phyloP scores from a whole-genome alignment of 2,113 vertebrate genomes.

The Eupsittula cactorum region DNA sequence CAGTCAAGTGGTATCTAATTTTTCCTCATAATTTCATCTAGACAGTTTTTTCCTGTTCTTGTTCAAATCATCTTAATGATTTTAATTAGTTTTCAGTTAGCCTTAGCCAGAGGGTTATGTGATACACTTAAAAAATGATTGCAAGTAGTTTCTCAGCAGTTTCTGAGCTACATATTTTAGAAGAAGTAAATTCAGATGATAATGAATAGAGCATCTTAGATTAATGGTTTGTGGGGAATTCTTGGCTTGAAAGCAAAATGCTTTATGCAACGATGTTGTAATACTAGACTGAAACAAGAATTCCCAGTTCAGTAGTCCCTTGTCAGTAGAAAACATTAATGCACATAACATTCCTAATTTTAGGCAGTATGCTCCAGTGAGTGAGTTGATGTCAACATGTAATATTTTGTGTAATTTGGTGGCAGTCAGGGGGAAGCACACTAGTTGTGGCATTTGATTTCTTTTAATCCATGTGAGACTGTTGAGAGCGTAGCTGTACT shows the following conservation, averaged over 20 bases:
- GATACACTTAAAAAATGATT: not conserved
- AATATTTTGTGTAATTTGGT: constrained; percentile 39
- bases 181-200: constrained; percentile 23
- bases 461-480: constrained; percentile 1
- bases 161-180: constrained; percentile 31
- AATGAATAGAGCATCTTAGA: constrained; percentile 37
- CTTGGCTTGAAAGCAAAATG: constrained; percentile 23
- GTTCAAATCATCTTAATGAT: constrained; percentile 21
- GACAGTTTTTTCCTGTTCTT: not conserved
- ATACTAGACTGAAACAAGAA: constrained; percentile 7
- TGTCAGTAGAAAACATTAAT: constrained; percentile 16
- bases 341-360: constrained; percentile 24
- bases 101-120: constrained; percentile 4
- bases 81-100: constrained; percentile 51
- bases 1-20: constrained; percentile 16
- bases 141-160: constrained; percentile 42
- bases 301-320: not conserved
- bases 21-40: constrained; percentile 41
- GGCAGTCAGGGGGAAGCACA: not conserved
- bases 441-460: not conserved
- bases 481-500: not conserved
- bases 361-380: constrained; percentile 30
- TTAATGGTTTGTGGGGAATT: constrained; percentile 47
- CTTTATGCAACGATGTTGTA: constrained; percentile 22
- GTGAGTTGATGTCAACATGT: not conserved